Evolutionary conservation across 2,113 vertebrate species (phyloP).

Genomic region (Dendropsophus ebraccatus): DNA sequence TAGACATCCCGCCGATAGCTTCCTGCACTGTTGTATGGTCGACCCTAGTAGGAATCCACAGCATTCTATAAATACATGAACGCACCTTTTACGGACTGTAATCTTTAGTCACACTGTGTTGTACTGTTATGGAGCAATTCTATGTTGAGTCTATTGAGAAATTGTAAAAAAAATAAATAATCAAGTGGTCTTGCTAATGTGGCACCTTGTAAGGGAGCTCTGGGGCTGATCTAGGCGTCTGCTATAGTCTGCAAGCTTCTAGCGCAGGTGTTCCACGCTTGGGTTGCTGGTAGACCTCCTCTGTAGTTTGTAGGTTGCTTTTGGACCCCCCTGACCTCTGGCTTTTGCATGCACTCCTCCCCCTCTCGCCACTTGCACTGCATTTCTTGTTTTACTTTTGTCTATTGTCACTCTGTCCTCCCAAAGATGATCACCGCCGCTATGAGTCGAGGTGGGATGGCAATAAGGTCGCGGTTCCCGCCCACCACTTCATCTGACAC

Average conservation of each 20-base stretch:
- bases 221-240: background rate
- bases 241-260: slow-evolving; percentile 8
- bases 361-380: slow-evolving; percentile 66
- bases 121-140: background rate
- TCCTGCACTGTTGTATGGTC: too few relatives aligned
- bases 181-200: background rate
- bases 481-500: slow-evolving; percentile 78
- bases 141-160: too few relatives aligned
- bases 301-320: slow-evolving; percentile 43
- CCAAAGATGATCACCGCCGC: slow-evolving; percentile 84
- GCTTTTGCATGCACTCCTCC: slow-evolving; percentile 66
- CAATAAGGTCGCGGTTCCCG: slow-evolving; percentile 84
- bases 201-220: background rate
- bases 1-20: too few relatives aligned
- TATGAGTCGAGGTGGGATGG: slow-evolving; percentile 86
- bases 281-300: slow-evolving; percentile 60
- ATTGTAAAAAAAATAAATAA: background rate
- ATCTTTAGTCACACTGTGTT: background rate
- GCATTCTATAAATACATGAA: background rate
- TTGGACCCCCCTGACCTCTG: slow-evolving; percentile 61
- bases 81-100: background rate
- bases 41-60: too few relatives aligned
- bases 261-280: slow-evolving; percentile 37
- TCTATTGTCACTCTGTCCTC: slow-evolving; percentile 86
- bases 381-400: slow-evolving; percentile 82